A percentile compares a stretch with the other conserved stretches of the same genome.
Conservation (phyloP, 2,113 vertebrate genomes). For the Paradisaea rubra region DNA sequence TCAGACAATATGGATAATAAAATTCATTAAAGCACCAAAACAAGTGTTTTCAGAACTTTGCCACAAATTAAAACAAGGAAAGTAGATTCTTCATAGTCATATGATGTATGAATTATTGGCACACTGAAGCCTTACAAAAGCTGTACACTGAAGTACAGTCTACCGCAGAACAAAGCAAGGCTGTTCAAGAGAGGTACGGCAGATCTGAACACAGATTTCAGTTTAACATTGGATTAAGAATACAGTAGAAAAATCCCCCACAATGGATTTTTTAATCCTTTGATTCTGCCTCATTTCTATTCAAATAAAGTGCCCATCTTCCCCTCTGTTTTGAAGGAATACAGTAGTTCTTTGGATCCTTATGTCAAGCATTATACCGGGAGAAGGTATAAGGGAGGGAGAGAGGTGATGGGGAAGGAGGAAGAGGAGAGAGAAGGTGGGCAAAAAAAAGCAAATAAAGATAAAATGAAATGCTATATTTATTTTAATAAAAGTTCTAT, state of each 20-base stretch:
- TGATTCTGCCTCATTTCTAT: not conserved
- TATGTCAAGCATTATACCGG: not conserved
- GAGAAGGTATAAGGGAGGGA: not conserved
- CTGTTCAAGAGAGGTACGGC: not conserved
- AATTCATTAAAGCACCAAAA: not conserved
- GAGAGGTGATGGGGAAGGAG: not conserved
- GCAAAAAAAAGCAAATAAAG: not conserved
- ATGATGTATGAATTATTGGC: not conserved
- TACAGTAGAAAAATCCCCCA: not conserved
- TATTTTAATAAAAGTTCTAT: not conserved
- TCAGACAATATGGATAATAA: not conserved
- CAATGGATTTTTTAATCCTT: not conserved
- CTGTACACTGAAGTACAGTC: not conserved
- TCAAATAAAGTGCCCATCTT: not conserved
- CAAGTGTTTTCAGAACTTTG: not conserved
- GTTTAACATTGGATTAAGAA: not conserved
- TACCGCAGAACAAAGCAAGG: not conserved
- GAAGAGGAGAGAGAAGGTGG: not conserved
- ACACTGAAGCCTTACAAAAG: not conserved
- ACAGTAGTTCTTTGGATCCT: not conserved
- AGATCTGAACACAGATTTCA: not conserved
- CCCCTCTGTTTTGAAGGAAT: not conserved
- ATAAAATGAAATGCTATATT: not conserved
- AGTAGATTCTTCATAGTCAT: not conserved
- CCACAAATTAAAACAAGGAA: not conserved